Conservation (phyloP, 2,113 vertebrate genomes). For the Protobothrops flavoviridis region DNA sequence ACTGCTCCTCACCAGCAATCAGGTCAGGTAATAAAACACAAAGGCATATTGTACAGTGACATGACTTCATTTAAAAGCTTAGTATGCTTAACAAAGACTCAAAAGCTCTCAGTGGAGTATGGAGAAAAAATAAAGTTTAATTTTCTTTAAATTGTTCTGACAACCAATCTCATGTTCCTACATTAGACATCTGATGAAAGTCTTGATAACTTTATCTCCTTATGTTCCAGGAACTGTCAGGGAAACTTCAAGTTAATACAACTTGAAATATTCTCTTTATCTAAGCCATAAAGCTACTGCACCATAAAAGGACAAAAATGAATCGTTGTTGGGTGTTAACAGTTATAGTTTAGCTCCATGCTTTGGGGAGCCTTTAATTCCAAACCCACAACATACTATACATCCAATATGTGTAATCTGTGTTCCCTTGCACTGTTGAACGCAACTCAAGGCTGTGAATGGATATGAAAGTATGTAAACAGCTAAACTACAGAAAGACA, state of each 20-base stretch:
- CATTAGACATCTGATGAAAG: background rate
- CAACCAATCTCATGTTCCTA: slow-evolving; percentile 43
- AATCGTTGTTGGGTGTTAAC: background rate
- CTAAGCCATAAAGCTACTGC: slow-evolving; percentile 20
- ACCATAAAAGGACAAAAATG: background rate
- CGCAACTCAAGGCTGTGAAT: background rate
- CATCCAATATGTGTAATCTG: background rate
- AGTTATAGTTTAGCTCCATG: background rate
- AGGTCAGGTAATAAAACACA: slow-evolving; percentile 28
- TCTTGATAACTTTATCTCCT: slow-evolving; percentile 32
- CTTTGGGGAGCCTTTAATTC: background rate
- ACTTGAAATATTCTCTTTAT: slow-evolving; percentile 1
- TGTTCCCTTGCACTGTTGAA: background rate
- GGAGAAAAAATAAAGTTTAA: slow-evolving; percentile 49
- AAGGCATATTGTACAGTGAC: slow-evolving; percentile 35
- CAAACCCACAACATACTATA: background rate
- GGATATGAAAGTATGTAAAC: background rate
- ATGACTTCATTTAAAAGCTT: slow-evolving; percentile 50
- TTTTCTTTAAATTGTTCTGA: slow-evolving; percentile 51
- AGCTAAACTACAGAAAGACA: background rate
- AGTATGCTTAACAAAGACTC: slow-evolving; percentile 43
- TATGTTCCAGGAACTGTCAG: slow-evolving; percentile 21
- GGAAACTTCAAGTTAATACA: slow-evolving; percentile 3
- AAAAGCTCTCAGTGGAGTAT: slow-evolving; percentile 33
- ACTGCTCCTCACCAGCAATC: slow-evolving; percentile 30